Evolutionary conservation across 1,140 invertebrate genomes (phyloP).

Genomic region (Ceratina australensis): DNA sequence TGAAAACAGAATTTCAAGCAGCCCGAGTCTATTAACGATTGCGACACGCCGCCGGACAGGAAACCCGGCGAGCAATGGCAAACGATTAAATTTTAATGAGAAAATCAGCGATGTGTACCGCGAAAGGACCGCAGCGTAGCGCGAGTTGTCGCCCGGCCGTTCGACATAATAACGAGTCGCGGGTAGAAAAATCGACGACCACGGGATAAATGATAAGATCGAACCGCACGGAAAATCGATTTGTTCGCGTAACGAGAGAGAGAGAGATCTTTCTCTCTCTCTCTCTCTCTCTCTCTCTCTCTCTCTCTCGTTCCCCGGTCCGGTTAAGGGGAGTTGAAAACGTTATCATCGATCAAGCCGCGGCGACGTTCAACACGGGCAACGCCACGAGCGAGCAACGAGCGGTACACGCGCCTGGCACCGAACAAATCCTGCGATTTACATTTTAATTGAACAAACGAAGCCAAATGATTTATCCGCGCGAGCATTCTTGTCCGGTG

Average conservation of each 20-base stretch:
- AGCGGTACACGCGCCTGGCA: slow-evolving; percentile 8
- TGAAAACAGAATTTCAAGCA: background rate
- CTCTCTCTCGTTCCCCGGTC: too few species aligned
- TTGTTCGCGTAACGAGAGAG: slow-evolving; percentile 15
- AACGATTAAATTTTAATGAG: slow-evolving; percentile 32
- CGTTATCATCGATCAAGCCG: slow-evolving; percentile 52
- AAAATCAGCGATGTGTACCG: slow-evolving; percentile 9
- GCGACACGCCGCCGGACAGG: background rate
- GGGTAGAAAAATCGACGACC: slow-evolving; percentile 36
- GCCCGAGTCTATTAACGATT: background rate
- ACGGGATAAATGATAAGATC: slow-evolving; percentile 22
- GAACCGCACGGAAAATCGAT: slow-evolving; percentile 47
- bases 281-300: background rate
- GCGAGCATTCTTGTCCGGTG: background rate
- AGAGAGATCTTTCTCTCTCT: slow-evolving; percentile 42
- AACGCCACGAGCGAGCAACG: slow-evolving; percentile 23
- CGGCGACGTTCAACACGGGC: slow-evolving; percentile 31
- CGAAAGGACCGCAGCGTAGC: background rate
- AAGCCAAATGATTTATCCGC: slow-evolving; percentile 65
- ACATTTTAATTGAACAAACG: slow-evolving; percentile 75
- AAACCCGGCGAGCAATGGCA: background rate
- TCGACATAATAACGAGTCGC: slow-evolving; percentile 14
- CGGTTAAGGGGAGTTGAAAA: background rate
- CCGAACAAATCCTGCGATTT: slow-evolving; percentile 65
- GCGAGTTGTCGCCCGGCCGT: background rate